Evolutionary conservation across 2,797 vertebrate genomes (phyloP).

Genomic region (Lycodopsis pacificus): DNA sequence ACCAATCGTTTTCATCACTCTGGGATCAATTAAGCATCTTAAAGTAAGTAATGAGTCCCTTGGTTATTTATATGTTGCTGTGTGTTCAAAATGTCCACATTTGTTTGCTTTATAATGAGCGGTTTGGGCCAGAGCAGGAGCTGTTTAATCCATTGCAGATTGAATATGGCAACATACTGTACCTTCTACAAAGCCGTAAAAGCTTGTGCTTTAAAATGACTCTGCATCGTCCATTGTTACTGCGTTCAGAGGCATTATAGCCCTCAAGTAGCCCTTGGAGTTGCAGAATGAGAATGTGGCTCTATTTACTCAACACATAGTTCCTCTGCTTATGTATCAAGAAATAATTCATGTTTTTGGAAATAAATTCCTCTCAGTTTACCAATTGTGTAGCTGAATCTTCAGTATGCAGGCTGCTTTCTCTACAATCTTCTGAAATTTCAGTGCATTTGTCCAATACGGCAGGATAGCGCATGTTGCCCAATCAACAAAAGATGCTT

Average conservation of each 20-base stretch:
- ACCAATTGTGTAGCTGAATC: slow-evolving; percentile 1
- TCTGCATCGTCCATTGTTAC: not conserved
- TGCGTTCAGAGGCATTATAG: not conserved
- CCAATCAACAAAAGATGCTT: not conserved
- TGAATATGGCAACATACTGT: slow-evolving; percentile 13
- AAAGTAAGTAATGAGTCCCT: slow-evolving; percentile 61
- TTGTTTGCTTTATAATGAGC: slow-evolving; percentile 64
- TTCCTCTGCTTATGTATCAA: not conserved
- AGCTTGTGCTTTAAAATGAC: not conserved
- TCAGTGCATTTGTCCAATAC: not conserved
- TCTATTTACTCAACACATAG: not conserved
- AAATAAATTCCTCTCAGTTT: not conserved
- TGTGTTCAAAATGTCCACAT: slow-evolving; percentile 63
- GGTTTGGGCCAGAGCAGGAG: slow-evolving; percentile 26
- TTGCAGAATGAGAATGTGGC: not conserved
- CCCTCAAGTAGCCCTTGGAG: not conserved
- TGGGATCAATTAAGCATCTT: slow-evolving; percentile 73
- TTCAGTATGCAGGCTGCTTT: not conserved
- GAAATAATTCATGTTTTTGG: not conserved
- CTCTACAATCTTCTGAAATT: not conserved
- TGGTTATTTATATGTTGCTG: slow-evolving; percentile 57
- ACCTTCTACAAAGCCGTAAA: slow-evolving; percentile 4
- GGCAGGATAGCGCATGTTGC: not conserved
- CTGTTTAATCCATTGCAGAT: slow-evolving; percentile 15
- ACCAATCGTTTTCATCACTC: slow-evolving; percentile 51